Percentiles rank a stretch among this genome's conserved stretches.
phyloP scores from a whole-genome alignment of 2,113 vertebrate species.

The Lipotes vexillifer region DNA sequence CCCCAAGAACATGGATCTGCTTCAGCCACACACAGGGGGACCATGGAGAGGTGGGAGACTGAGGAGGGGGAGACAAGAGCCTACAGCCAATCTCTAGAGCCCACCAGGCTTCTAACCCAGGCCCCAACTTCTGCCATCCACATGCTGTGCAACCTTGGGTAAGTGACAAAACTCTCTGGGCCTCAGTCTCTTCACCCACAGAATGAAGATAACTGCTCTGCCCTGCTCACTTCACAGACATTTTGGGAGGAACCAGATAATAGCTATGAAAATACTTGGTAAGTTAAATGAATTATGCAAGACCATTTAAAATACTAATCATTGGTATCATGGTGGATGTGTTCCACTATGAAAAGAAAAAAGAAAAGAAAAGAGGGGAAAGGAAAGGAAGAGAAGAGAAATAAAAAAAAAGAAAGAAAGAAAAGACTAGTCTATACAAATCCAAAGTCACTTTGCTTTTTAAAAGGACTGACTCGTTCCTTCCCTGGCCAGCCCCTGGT shows the following conservation, averaged over 20 bases:
- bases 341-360: not conserved
- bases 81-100: not conserved
- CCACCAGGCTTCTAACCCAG: not conserved
- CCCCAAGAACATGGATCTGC: not conserved
- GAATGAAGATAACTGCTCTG: not conserved
- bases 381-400: too few species aligned
- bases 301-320: not conserved
- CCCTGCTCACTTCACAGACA: not conserved
- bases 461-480: not conserved
- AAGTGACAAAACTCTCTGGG: not conserved
- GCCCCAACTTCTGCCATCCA: not conserved
- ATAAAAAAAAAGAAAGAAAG: not conserved
- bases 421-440: not conserved
- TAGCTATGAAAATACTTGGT: not conserved
- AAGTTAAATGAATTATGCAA: not conserved
- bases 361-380: too few species aligned
- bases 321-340: not conserved
- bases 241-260: not conserved
- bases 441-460: not conserved
- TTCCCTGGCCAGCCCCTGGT: not conserved
- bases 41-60: rapidly evolving
- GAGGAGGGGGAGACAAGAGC: not conserved
- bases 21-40: not conserved
- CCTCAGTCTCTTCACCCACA: not conserved
- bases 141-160: not conserved